phyloP scores from a whole-genome alignment of 2,888 invertebrate genomes.

The Hedychridium roseum region DNA sequence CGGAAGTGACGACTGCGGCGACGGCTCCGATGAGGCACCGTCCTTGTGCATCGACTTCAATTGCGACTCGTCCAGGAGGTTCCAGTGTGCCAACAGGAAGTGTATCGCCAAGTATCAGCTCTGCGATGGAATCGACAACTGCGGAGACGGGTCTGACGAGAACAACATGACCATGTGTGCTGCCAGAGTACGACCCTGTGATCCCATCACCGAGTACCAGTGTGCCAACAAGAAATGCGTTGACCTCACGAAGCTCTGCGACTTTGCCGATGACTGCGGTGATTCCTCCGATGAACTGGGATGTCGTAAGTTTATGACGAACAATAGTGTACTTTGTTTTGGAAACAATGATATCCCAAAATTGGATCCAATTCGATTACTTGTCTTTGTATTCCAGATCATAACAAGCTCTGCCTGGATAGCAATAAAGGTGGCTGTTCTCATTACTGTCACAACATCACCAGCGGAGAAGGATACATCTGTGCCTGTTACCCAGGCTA shows the following conservation, averaged over 20 bases:
- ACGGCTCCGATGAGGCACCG: constrained; percentile 86
- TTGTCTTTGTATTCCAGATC: constrained; percentile 52
- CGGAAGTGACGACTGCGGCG: constrained; percentile 92
- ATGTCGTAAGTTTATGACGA: constrained; percentile 83
- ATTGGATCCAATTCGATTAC: neutral
- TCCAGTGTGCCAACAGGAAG: constrained; percentile 90
- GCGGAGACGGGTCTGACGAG: constrained; percentile 94
- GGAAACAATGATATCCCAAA: too few relatives aligned
- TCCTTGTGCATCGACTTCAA: constrained; percentile 86
- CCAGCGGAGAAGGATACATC: constrained; percentile 84
- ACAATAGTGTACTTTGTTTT: too few relatives aligned
- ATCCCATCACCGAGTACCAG: constrained; percentile 80
- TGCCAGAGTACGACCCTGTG: constrained; percentile 78
- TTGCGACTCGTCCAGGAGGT: constrained; percentile 83
- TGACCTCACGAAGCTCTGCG: constrained; percentile 80
- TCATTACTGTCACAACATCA: constrained; percentile 88
- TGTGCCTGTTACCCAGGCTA: constrained; percentile 90
- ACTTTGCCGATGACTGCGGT: constrained; percentile 89
- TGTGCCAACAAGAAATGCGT: constrained; percentile 91
- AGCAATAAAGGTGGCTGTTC: constrained; percentile 82
- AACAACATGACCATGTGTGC: constrained; percentile 92
- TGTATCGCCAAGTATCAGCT: constrained; percentile 86
- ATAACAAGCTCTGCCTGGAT: constrained; percentile 61
- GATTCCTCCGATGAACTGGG: constrained; percentile 91
- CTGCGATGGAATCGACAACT: constrained; percentile 92